Conservation (phyloP, 1,140 invertebrate genomes). For the Habropoda laboriosa region DNA sequence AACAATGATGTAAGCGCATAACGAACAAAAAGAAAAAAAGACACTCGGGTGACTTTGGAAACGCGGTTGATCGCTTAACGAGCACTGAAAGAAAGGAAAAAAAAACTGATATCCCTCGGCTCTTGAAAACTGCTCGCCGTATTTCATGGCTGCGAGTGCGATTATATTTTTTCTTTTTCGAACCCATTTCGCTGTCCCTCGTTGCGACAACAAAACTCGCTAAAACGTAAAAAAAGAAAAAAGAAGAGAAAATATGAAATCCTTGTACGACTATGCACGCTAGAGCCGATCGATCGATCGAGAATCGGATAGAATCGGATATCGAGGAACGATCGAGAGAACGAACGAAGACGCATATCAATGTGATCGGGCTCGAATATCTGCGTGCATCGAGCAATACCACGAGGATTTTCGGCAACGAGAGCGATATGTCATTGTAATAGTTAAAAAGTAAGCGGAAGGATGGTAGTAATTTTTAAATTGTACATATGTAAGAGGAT, state of each 20-base stretch:
- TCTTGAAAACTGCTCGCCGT: constrained; percentile 21
- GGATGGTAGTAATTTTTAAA: constrained; percentile 76
- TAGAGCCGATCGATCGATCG: constrained; percentile 7
- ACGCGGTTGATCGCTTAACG: constrained; percentile 26
- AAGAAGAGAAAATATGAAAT: constrained; percentile 3
- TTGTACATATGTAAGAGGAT: constrained; percentile 79
- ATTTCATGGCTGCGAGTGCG: constrained; percentile 21
- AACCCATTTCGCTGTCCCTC: constrained; percentile 40
- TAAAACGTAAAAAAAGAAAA: not conserved
- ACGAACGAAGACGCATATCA: not conserved
- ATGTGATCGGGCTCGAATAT: constrained; percentile 28
- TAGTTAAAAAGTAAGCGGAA: constrained; percentile 56
- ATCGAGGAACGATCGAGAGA: not conserved
- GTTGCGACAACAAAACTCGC: constrained; percentile 42
- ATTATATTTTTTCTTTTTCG: constrained; percentile 49
- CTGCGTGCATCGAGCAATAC: constrained; percentile 66
- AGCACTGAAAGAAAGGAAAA: too few species aligned
- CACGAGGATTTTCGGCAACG: constrained; percentile 27
- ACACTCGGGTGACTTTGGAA: constrained; percentile 7
- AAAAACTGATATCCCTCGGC: constrained; percentile 29
- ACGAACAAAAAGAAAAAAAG: too few species aligned
- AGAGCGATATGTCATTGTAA: constrained; percentile 43
- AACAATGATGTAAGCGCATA: not conserved
- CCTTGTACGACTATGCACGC: constrained; percentile 34
- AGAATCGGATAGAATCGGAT: not conserved